Percentiles rank a stretch among this genome's conserved stretches.
Conservation (phyloP, 2,113 vertebrate genomes). For the Austrofundulus limnaeus region DNA sequence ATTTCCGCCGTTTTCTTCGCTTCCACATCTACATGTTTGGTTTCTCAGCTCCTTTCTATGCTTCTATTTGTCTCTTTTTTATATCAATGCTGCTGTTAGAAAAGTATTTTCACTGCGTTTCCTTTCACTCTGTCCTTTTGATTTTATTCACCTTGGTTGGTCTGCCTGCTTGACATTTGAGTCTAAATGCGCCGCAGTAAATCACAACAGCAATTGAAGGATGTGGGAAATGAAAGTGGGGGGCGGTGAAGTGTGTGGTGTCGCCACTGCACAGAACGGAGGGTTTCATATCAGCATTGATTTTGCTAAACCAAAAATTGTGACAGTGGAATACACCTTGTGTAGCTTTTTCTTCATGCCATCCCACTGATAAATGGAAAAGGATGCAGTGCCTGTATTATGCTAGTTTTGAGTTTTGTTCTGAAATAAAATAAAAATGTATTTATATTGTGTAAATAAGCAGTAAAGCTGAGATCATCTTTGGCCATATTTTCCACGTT, state of each 20-base stretch:
- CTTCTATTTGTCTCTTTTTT: not conserved
- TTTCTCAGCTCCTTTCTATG: not conserved
- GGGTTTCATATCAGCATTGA: constrained; percentile 12
- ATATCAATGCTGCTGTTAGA: not conserved
- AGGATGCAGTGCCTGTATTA: too few species aligned
- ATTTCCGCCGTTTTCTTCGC: constrained; percentile 13
- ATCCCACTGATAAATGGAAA: too few species aligned
- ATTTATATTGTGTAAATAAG: too few species aligned
- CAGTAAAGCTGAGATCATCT: too few species aligned
- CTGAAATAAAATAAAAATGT: too few species aligned
- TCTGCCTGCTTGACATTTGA: constrained; percentile 29
- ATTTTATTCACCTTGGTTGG: not conserved
- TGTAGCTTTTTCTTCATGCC: not conserved
- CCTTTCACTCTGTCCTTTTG: constrained; percentile 12
- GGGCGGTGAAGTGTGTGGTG: constrained; percentile 2
- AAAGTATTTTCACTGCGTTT: constrained; percentile 15
- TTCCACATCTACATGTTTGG: too few species aligned
- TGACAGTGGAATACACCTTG: not conserved
- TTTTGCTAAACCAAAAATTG: not conserved
- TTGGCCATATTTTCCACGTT: too few species aligned
- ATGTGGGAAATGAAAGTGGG: not conserved
- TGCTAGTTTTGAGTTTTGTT: too few species aligned
- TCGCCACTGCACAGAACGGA: not conserved
- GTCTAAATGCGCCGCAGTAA: constrained; percentile 5
- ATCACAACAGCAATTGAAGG: not conserved